Percentiles rank a stretch among this genome's conserved stretches.
Evolutionary conservation across 2,113 vertebrate species (phyloP).

Genomic region (Myocastor coypus): DNA sequence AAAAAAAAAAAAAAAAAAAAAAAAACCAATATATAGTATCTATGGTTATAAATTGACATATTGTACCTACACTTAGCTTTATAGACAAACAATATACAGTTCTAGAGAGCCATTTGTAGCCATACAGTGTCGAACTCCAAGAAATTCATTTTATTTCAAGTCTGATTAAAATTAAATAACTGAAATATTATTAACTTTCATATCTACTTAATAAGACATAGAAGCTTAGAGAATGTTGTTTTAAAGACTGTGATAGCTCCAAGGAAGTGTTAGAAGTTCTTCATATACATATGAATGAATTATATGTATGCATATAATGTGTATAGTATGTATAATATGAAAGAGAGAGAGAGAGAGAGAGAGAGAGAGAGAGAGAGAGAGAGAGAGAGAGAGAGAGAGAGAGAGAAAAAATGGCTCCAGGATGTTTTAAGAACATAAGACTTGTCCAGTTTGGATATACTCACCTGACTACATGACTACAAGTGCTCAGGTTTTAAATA

Average conservation of each 20-base stretch:
- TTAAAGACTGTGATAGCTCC: conserved; percentile 16
- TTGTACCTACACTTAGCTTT: conserved; percentile 41
- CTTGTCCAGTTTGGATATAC: not conserved
- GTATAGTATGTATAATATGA: too few relatives aligned
- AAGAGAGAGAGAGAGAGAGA: not conserved
- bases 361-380: not conserved
- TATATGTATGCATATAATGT: not conserved
- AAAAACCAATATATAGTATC: not conserved
- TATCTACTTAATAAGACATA: conserved; percentile 13
- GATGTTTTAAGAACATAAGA: conserved; percentile 42
- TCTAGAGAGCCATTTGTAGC: conserved; percentile 5
- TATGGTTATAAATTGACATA: conserved; percentile 18
- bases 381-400: not conserved
- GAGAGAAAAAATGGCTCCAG: not conserved
- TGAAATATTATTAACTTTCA: conserved; percentile 9
- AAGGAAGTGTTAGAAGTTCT: conserved; percentile 25
- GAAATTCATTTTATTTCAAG: conserved; percentile 12
- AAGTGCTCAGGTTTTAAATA: conserved; percentile 13
- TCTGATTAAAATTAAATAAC: not conserved
- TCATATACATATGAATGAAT: not conserved
- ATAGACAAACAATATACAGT: not conserved
- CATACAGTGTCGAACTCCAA: not conserved
- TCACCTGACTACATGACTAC: not conserved
- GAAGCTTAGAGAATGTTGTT: conserved; percentile 21
- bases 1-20: too few relatives aligned